Evolutionary conservation across 2,888 invertebrate species (phyloP).

Genomic region (Torymus texanus): DNA sequence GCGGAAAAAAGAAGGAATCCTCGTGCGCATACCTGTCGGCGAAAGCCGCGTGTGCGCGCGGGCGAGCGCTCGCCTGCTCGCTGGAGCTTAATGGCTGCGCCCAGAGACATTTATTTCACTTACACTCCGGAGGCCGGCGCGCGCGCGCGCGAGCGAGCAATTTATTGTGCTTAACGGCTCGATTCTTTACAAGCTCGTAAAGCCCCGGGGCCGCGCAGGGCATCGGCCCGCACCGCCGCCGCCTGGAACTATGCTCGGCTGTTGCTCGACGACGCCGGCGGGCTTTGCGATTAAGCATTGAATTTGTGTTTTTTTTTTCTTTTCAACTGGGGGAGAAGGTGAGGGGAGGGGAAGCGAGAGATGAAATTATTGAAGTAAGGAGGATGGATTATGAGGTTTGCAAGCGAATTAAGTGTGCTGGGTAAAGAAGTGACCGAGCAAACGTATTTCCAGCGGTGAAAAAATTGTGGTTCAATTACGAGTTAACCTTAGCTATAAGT

Average conservation of each 20-base stretch:
- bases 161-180: conserved; percentile 67
- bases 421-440: not conserved
- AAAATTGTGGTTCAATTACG: too few relatives aligned
- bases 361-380: not conserved
- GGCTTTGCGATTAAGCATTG: conserved; percentile 49
- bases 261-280: conserved; percentile 15
- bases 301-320: conserved; percentile 1
- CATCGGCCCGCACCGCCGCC: too few relatives aligned
- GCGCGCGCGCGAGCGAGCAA: conserved; percentile 60
- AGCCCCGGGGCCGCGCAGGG: conserved; percentile 49
- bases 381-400: not conserved
- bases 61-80: too few relatives aligned
- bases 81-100: conserved; percentile 11
- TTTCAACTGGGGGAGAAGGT: too few relatives aligned
- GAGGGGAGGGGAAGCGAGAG: not conserved
- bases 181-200: conserved; percentile 67
- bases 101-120: conserved; percentile 67
- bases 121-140: conserved; percentile 58
- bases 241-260: not conserved
- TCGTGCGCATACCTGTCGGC: conserved; percentile 39
- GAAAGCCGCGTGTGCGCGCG: conserved; percentile 9
- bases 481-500: too few relatives aligned
- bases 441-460: too few relatives aligned
- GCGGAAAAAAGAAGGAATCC: not conserved
- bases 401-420: not conserved